A percentile compares a stretch with the other conserved stretches of the same genome.
phyloP scores from a whole-genome alignment of 1,140 invertebrate species.

The Papilio dardanus region DNA sequence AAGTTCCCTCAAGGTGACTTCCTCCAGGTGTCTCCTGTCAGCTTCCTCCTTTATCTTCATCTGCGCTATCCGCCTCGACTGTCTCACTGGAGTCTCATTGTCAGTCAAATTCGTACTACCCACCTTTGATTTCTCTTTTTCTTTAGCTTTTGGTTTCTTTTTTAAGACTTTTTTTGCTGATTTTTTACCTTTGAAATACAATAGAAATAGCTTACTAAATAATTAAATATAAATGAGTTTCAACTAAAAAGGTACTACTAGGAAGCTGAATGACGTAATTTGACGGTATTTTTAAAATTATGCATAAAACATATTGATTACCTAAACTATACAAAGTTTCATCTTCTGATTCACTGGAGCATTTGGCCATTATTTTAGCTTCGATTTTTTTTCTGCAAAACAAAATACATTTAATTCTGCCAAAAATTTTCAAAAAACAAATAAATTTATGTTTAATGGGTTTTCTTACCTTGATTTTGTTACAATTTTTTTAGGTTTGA shows the following conservation, averaged over 20 bases:
- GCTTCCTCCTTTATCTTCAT: conserved; percentile 93
- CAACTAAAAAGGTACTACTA: too few relatives aligned
- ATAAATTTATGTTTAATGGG: not conserved
- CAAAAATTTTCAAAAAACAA: not conserved
- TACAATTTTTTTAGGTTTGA: conserved; percentile 77
- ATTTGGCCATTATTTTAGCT: conserved; percentile 82
- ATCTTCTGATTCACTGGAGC: conserved; percentile 83
- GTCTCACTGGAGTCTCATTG: conserved; percentile 84
- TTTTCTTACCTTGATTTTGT: conserved; percentile 64
- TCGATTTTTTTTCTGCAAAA: conserved; percentile 77
- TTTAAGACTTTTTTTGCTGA: conserved; percentile 63
- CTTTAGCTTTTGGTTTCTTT: conserved; percentile 60
- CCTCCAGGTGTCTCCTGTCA: conserved; percentile 88
- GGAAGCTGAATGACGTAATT: too few relatives aligned
- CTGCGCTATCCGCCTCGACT: conserved; percentile 91
- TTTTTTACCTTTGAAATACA: conserved; percentile 64
- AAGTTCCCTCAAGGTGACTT: conserved; percentile 84
- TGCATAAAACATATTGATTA: conserved; percentile 44
- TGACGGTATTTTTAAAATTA: conserved; percentile 13
- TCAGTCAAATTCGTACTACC: conserved; percentile 44
- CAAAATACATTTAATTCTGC: conserved; percentile 9
- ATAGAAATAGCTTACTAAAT: not conserved
- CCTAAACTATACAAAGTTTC: conserved; percentile 76
- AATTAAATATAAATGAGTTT: too few relatives aligned
- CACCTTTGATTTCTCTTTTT: conserved; percentile 48